A percentile compares a stretch with the other conserved stretches of the same genome.
phyloP scores from a whole-genome alignment of 2,797 vertebrate genomes.

The Euphonia xanthogaster region DNA sequence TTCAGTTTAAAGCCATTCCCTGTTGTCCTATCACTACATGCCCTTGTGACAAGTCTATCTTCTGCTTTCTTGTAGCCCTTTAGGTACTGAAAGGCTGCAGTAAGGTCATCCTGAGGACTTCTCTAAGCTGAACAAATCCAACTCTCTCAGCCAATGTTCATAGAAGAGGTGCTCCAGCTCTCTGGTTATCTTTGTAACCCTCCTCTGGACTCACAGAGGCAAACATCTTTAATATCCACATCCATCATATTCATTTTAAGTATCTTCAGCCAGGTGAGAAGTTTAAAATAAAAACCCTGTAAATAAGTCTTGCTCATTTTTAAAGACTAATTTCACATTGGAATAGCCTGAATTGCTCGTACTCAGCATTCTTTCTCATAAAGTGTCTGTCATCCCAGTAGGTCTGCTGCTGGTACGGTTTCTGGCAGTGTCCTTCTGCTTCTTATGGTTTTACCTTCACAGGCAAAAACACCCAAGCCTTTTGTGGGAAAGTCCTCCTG shows the following conservation, averaged over 20 bases:
- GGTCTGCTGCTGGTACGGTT: neutral
- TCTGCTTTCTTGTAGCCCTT: neutral
- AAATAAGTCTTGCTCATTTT: neutral
- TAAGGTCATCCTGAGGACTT: neutral
- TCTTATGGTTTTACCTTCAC: neutral
- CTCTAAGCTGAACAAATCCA: neutral
- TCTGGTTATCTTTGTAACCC: neutral
- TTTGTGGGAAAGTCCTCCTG: neutral
- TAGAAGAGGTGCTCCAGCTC: neutral
- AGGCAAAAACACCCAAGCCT: neutral
- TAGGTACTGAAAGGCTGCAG: neutral
- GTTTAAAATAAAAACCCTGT: neutral
- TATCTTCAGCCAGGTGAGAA: neutral
- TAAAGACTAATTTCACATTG: neutral
- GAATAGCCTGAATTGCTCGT: neutral
- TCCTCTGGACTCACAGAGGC: neutral
- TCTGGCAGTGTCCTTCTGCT: neutral
- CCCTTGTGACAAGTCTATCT: neutral
- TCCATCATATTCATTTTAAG: neutral
- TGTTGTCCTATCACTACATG: neutral
- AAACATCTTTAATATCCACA: neutral
- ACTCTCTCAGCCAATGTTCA: neutral
- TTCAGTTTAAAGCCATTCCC: neutral
- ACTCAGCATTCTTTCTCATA: neutral
- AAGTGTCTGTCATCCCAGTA: neutral